Base-by-base conservation (phyloP, 2,888 invertebrate species). In the Holacanthella duospinosa region DNA sequence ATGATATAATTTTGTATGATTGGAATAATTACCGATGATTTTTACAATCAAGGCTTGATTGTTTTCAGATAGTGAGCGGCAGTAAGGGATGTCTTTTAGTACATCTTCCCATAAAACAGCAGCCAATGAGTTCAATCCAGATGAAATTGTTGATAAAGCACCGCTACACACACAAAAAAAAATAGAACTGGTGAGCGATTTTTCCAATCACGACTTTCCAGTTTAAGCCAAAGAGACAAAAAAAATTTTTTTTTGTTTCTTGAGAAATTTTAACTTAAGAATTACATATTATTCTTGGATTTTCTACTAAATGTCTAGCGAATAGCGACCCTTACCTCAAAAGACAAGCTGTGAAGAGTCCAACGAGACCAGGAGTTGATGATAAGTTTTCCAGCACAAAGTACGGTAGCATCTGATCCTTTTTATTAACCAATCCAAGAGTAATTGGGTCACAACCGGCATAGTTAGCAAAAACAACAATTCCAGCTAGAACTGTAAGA, bases 261-360 rank as follows among this genome's bases (percentile, higher is more conserved):
- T n/a, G n/a, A n/a, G n/a, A n/a, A n/a, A n/a, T n/a, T n/a, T n/a
- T n/a, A n/a, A n/a, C n/a, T n/a, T n/a, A n/a, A n/a, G n/a, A n/a
- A n/a, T n/a, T n/a, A n/a, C n/a, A n/a, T n/a, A n/a, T n/a, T n/a
- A n/a, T n/a, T n/a, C n/a, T n/a, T n/a, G n/a, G n/a, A n/a, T n/a
- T n/a, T n/a, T 36, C 36, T 55, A 24, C 26, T 55, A 25, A 53
- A n/a, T n/a, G n/a, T 16, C 61, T 80, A 64, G 79, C 78, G 72
- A 80, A 79, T 3, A n/a, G n/a, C n/a, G n/a, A n/a, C n/a, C 16
- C 36, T 36, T 48, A 48, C 48, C 48, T 48, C 6, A 48, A 21
- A 21, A 80, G 72, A 58, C 78, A 78, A 2, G 79, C 78, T 0
- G 79, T 77, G 68, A 80, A 80, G 12, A 80, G 72, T 2, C 80